Evolutionary conservation across 2,113 vertebrate species (phyloP), one percentile per base, ranked within the genome.

Genomic region (Caloenas nicobarica): DNA sequence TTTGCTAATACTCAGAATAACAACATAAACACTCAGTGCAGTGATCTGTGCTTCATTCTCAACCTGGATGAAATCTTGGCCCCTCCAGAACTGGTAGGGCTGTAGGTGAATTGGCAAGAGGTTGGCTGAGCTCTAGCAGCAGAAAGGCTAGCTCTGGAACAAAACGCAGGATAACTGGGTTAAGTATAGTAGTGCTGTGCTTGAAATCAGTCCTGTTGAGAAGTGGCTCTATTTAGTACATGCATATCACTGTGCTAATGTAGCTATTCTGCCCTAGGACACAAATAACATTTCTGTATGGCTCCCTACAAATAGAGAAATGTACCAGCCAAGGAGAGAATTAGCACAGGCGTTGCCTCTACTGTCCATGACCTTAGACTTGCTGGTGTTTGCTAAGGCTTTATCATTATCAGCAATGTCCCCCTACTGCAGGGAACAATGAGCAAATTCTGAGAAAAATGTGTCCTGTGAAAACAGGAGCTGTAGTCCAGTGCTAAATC

Each of bases 71-170:
- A 80, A 82, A 17, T 33, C 16, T 74, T 72, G 31, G 0, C 2
- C 4, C 4, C 8, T 10, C 12, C 2, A 1, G 57, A 81, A 50
- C 1, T 57, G 9, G 5, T 44, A 61, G 54, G 25, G 17, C 13
- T 80, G 8, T 40, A 13, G 0, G 0, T 56, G 22, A 60, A 46
- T 38, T 66, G 40, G 7, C 31, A 85, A 76, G 29, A 72, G 8
- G 5, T 2, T 82, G 34, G 1, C 23, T 57, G 50, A 90, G 42
- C 7, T 81, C 16, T 18, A 60, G 16, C 7, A 83, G 71, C 22
- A 88, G 22, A 6, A 13, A 77, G 26, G 14, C 12, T 60, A 42
- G 9, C 9, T 81, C 22, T 60, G 50, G 31, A 87, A 56, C 17
- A 92, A 58, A 92, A 86, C 40, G 9, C 36, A 62, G 36, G 5